A percentile compares a stretch with the other conserved stretches of the same genome.
These are phyloP conservation scores for Tangara arthus DNA, from an alignment of 2,797 vertebrate genomes.

Conservation along the genomic window DNA sequence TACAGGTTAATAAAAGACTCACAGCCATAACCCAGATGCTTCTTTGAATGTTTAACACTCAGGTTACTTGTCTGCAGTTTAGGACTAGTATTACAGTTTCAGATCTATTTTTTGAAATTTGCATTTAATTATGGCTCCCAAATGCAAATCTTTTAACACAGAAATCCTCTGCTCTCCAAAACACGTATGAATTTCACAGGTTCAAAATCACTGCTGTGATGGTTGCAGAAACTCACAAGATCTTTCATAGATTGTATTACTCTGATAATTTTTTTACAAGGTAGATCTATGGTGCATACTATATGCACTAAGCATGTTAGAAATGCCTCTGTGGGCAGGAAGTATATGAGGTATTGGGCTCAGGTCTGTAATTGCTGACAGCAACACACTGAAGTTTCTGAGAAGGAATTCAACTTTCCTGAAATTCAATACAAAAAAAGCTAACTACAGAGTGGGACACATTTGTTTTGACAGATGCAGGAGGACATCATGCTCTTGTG, in stretches of 20 bases:
- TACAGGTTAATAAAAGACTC: neutral
- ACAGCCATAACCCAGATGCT: neutral
- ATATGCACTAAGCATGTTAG: neutral
- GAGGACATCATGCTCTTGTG: neutral
- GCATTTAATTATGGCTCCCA: neutral
- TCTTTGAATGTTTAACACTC: neutral
- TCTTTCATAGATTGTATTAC: neutral
- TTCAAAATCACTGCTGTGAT: neutral
- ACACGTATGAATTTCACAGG: accelerated
- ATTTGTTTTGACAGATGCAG: neutral
- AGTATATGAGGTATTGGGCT: neutral
- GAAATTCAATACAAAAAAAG: neutral
- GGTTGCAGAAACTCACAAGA: neutral
- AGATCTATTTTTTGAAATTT: neutral
- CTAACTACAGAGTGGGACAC: neutral
- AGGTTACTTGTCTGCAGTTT: neutral
- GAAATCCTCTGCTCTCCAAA: neutral
- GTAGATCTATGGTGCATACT: neutral
- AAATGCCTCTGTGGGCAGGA: neutral
- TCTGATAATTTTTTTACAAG: neutral
- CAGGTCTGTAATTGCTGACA: neutral
- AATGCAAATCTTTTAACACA: neutral
- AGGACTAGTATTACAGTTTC: neutral
- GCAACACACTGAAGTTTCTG: neutral
- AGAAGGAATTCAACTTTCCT: neutral